Conservation (phyloP, 1,140 invertebrate genomes). For the Parapsyche elsis region DNA sequence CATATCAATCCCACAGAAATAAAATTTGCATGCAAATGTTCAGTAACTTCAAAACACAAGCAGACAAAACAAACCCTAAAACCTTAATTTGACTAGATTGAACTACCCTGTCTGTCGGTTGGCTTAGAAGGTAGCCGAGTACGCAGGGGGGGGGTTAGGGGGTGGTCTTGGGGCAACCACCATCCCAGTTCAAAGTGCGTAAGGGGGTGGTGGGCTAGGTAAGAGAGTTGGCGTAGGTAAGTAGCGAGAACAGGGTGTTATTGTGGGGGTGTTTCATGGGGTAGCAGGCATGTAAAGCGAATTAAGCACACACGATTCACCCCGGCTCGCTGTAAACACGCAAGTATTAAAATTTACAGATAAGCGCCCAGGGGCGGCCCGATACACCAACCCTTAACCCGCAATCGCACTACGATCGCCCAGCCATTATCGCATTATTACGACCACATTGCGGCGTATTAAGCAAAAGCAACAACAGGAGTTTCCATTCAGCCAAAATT, state of each 20-base stretch:
- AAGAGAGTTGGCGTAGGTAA: conserved; percentile 11
- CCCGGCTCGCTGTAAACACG: conserved; percentile 43
- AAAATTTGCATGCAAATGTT: too few species aligned
- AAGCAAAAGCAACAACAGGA: neutral
- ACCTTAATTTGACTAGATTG: too few species aligned
- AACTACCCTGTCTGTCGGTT: too few species aligned
- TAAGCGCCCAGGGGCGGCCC: conserved; percentile 17
- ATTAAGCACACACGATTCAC: conserved; percentile 46
- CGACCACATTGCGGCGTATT: neutral
- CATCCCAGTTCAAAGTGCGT: too few species aligned
- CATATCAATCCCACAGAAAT: too few species aligned
- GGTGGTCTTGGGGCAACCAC: too few species aligned
- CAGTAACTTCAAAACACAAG: too few species aligned
- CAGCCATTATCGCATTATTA: neutral
- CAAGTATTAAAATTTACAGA: conserved; percentile 47
- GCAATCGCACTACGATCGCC: neutral
- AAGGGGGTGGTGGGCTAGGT: neutral
- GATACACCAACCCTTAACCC: conserved; percentile 1
- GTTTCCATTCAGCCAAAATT: too few species aligned
- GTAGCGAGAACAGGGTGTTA: neutral
- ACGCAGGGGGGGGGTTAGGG: neutral
- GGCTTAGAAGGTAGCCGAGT: too few species aligned
- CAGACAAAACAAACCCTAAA: too few species aligned
- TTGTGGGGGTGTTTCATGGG: conserved; percentile 4
- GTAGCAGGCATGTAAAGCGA: conserved; percentile 37